phyloP scores from a whole-genome alignment of 2,797 vertebrate genomes.

The Enteromius anoplus region DNA sequence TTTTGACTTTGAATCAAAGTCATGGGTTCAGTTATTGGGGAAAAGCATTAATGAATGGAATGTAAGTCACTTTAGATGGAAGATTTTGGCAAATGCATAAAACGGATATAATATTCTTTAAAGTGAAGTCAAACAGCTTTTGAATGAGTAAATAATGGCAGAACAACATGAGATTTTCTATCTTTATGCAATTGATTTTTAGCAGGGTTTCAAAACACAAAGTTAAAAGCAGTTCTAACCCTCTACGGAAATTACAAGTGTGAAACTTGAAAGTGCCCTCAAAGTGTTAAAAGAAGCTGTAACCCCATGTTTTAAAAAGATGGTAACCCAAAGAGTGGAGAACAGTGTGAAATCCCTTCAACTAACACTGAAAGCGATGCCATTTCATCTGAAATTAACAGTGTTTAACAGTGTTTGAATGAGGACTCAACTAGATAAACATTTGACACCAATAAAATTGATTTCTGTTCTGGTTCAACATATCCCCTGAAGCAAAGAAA shows the following conservation, averaged over 20 bases:
- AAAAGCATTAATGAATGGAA: not conserved
- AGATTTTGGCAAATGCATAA: not conserved
- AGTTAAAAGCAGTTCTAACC: not conserved
- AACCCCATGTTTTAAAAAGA: not conserved
- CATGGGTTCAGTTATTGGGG: not conserved
- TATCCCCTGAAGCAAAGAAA: slow-evolving; percentile 66
- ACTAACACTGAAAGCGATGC: not conserved
- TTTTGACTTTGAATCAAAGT: not conserved
- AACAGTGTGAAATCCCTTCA: not conserved
- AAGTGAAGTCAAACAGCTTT: not conserved
- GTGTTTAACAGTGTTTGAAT: not conserved
- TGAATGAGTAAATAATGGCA: not conserved
- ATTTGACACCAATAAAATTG: slow-evolving; percentile 56
- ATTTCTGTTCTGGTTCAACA: slow-evolving; percentile 57
- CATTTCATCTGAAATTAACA: not conserved
- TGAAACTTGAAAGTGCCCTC: not conserved
- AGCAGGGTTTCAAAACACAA: slow-evolving; percentile 1
- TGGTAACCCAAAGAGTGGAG: not conserved
- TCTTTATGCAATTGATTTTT: not conserved
- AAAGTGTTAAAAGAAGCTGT: not conserved
- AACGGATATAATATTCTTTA: no score
- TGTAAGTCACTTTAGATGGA: not conserved
- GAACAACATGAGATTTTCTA: not conserved
- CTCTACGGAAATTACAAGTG: not conserved
- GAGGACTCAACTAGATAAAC: slow-evolving; percentile 44